These are phyloP conservation scores for Biston betularia DNA, from an alignment of 2,888 invertebrate species.

Conservation along the genomic window DNA sequence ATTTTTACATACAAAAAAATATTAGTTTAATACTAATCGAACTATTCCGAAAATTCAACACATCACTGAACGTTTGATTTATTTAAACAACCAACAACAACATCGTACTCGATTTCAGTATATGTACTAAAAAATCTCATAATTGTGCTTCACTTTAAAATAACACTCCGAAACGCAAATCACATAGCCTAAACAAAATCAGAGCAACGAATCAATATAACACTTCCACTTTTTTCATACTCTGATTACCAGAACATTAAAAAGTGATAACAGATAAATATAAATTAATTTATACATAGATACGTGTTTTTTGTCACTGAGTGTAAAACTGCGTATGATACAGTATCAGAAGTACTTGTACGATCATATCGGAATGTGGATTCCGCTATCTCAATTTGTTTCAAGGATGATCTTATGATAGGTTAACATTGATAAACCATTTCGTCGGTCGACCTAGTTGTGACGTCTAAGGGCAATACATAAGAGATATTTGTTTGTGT, in stretches of 20 bases:
- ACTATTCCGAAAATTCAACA: no score
- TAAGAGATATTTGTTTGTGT: no score
- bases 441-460: conserved; percentile 43
- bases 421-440: conserved; percentile 46
- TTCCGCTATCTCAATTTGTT: conserved; percentile 36
- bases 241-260: conserved; percentile 10
- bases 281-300: conserved; percentile 4
- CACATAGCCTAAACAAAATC: background rate
- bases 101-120: no score
- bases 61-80: no score
- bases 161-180: background rate
- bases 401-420: conserved; percentile 54
- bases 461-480: conserved; percentile 6
- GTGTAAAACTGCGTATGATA: conserved; percentile 1
- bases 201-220: background rate
- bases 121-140: no score
- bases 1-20: no score
- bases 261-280: conserved; percentile 7
- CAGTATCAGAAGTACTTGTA: conserved; percentile 5
- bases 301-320: conserved; percentile 5
- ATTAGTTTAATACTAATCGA: no score
- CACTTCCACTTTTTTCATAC: background rate
- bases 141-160: background rate
- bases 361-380: conserved; percentile 35
- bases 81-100: no score